A percentile compares a stretch with the other conserved stretches of the same genome.
Conservation (phyloP, 2,113 vertebrate species). For the Nothoprocta pentlandii region DNA sequence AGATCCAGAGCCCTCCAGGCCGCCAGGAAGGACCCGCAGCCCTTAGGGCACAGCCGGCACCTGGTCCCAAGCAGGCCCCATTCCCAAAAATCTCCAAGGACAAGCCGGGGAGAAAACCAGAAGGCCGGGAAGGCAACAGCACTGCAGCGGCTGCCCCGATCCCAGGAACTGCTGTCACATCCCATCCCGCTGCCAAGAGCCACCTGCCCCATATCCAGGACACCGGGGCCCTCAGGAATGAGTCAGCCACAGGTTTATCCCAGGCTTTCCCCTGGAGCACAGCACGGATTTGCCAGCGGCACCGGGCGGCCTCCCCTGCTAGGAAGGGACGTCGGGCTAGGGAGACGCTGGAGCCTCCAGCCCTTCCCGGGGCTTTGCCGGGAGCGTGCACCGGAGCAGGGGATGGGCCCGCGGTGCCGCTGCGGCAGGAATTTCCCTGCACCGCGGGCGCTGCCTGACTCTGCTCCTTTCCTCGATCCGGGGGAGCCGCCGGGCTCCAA, state of each 20-base stretch:
- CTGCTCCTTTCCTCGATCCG: neutral
- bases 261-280: neutral
- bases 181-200: no score
- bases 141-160: neutral
- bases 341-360: neutral
- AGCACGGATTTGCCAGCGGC: neutral
- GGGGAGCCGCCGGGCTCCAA: neutral
- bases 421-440: neutral
- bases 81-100: neutral
- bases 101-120: neutral
- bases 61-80: neutral
- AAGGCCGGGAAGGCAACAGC: neutral
- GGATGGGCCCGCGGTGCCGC: neutral
- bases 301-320: neutral
- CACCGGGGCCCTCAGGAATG: no score
- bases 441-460: neutral
- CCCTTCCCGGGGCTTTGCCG: neutral
- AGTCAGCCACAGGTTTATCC: accelerated
- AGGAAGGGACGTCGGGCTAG: conserved; percentile 9
- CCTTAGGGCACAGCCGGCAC: neutral
- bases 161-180: no score
- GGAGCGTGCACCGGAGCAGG: neutral
- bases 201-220: no score
- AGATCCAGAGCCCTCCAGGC: neutral
- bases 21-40: neutral